These are phyloP conservation scores for Orthosia gracilis DNA, from an alignment of 2,888 invertebrate genomes.

Conservation along the genomic window DNA sequence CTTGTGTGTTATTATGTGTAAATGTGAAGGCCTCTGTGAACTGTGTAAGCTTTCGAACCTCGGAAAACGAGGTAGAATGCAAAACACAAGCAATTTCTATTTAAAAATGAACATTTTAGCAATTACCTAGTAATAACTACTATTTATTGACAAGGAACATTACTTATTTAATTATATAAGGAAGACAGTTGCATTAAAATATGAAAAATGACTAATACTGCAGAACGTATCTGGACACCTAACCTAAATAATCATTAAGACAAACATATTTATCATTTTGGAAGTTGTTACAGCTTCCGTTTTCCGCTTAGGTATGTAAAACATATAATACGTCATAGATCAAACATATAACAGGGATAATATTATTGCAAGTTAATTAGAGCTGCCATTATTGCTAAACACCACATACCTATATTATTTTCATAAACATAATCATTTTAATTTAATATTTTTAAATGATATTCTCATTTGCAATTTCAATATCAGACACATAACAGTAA, in stretches of 20 bases:
- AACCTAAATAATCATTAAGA: not conserved
- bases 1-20: not conserved
- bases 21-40: conserved; percentile 1
- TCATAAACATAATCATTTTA: not conserved
- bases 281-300: not conserved
- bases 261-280: not conserved
- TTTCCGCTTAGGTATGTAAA: conserved; percentile 1
- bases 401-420: no score
- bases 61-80: not conserved
- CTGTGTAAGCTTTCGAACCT: not conserved
- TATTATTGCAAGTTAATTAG: not conserved
- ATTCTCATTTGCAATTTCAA: conserved; percentile 1
- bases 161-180: not conserved
- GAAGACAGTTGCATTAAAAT: no score
- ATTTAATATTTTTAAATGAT: conserved; percentile 5
- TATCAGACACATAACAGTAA: conserved; percentile 23
- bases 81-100: not conserved
- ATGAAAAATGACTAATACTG: not conserved
- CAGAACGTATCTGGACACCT: no score
- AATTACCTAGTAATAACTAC: not conserved
- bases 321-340: not conserved
- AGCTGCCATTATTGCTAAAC: not conserved
- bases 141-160: not conserved
- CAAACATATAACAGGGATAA: not conserved
- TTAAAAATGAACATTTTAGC: no score